Evolutionary conservation across 1,140 invertebrate species (phyloP), one percentile per base, ranked within the genome.

Genomic region (Archivesica marissinica): DNA sequence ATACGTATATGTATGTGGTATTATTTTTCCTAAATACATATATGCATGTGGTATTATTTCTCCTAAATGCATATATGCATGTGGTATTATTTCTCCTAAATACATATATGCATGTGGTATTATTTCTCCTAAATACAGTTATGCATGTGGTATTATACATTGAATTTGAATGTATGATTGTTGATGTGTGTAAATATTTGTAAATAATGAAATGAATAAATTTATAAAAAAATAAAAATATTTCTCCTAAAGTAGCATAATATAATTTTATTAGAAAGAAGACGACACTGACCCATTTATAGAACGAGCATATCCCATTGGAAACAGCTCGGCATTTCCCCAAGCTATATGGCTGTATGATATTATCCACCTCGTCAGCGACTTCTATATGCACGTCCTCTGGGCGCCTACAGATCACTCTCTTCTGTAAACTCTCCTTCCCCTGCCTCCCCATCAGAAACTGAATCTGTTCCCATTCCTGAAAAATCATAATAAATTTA

Each of bases 401-500:
- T 9, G 88, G 76, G 52, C 89, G 86, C 23, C 90, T 88, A 2
- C 74, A 54, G 11, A 52, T 30, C 3, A 92, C 77, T n/a, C 87
- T 74, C 30, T 85, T 78, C 17, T 91, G 89, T 15, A 92, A 59
- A 30, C 87, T 87, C 4, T 88, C 86, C 20, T 50, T 59, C 0
- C 90, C 90, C 0, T 81, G 80, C 59, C 78, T 76, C 15, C 89
- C 89, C 64, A 90, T 77, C 39, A 86, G 54, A 17, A 76, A 70
- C 39, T 90, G 88, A 13, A 92, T 86, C 74, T 88, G 66, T 13
- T 66, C 39, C 91, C 91, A 92, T 7, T 90, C 88, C 91, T 91
- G 68, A 0, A 54, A 61, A 50, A 61, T n/a, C n/a, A n/a, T n/a
- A n/a, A n/a, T n/a, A n/a, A n/a, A n/a, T n/a, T n/a, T n/a, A n/a